Conservation (phyloP, 37 sponge, comb jelly and placozoan species). For the Dysidea cf. avara region DNA sequence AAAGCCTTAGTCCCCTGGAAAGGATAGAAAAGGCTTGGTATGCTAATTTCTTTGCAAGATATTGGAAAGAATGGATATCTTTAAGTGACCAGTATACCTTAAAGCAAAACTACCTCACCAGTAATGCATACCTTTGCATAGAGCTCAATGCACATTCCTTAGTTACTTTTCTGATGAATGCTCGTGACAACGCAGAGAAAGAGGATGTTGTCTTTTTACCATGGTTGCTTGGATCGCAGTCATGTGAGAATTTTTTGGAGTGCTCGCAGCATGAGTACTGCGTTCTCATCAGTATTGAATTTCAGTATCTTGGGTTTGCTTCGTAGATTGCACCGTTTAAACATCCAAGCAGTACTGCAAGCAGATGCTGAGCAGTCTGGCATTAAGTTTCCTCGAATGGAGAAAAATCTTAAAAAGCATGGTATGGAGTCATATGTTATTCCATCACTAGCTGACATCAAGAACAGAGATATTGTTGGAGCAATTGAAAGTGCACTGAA, state of each 20-base stretch:
- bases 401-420: constrained; percentile 13
- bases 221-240: constrained; percentile 66
- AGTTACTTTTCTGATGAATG: constrained; percentile 11
- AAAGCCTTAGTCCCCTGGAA: constrained; percentile 16
- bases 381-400: constrained; percentile 29
- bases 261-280: constrained; percentile 49
- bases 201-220: constrained; percentile 28
- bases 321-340: constrained; percentile 41
- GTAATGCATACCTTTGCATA: constrained; percentile 51
- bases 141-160: constrained; percentile 58
- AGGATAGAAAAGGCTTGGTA: constrained; percentile 45
- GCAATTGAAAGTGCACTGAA: constrained; percentile 15
- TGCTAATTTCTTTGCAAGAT: constrained; percentile 35
- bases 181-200: neutral
- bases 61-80: constrained; percentile 44
- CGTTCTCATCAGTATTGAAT: constrained; percentile 52
- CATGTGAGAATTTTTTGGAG: constrained; percentile 54
- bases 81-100: constrained; percentile 28
- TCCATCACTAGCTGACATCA: too few species aligned
- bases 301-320: constrained; percentile 47
- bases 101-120: constrained; percentile 31
- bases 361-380: constrained; percentile 4
- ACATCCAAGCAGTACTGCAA: constrained; percentile 34
- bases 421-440: neutral
- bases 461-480: neutral